Evolutionary conservation across 2,113 vertebrate genomes (phyloP).

Genomic region (Hippocampus abdominalis): DNA sequence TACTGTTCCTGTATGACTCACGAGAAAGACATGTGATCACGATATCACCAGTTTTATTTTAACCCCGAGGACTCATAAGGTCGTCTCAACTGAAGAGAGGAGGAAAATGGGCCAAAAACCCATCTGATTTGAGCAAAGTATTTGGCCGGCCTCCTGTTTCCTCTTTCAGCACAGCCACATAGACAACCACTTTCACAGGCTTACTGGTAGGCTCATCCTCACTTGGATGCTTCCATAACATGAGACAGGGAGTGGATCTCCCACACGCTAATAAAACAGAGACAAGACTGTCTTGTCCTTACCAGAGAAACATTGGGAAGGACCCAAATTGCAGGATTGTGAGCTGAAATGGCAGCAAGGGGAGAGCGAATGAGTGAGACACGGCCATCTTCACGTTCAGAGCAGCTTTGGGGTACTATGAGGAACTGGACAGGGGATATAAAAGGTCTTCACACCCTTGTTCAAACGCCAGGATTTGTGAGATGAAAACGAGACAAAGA

Average conservation of each 20-base stretch:
- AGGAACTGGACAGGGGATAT: neutral
- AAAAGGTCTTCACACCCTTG: neutral
- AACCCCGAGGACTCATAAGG: conserved; percentile 37
- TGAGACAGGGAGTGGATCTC: conserved; percentile 37
- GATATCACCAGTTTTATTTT: conserved; percentile 26
- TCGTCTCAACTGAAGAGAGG: conserved; percentile 14
- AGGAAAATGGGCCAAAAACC: conserved; percentile 39
- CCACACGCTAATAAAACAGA: conserved; percentile 59
- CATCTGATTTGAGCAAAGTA: conserved; percentile 36
- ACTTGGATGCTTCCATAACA: conserved; percentile 48
- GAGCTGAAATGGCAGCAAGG: conserved; percentile 43
- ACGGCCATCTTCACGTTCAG: neutral
- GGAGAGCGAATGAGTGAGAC: neutral
- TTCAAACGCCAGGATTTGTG: too few species aligned
- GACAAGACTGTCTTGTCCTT: conserved; percentile 52
- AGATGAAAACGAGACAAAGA: too few species aligned
- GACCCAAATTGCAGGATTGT: conserved; percentile 42
- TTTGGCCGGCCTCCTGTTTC: conserved; percentile 28
- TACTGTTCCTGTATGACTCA: neutral
- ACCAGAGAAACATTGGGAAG: conserved; percentile 33
- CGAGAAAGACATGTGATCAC: conserved; percentile 6
- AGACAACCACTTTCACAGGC: conserved; percentile 47
- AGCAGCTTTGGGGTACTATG: neutral
- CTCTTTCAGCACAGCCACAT: conserved; percentile 44
- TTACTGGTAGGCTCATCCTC: conserved; percentile 30